Evolutionary conservation across 2,888 invertebrate genomes (phyloP).

Genomic region (Trachelus stipa): DNA sequence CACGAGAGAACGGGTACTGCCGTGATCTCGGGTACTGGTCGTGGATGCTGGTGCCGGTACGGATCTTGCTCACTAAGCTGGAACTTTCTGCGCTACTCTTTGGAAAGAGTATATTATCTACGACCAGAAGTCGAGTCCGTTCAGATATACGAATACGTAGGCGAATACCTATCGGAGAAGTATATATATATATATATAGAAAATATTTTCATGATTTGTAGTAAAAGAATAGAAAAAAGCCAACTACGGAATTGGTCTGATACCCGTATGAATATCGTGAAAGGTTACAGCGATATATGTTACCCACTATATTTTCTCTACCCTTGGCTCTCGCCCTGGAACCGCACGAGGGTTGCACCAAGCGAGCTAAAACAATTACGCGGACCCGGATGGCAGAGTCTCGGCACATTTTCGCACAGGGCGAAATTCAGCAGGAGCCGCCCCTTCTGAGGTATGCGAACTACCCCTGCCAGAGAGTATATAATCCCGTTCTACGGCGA

Average conservation of each 20-base stretch:
- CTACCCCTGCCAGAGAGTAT: slow-evolving; percentile 12
- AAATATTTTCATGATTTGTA: not conserved
- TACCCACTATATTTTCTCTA: not conserved
- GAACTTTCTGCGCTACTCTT: not conserved
- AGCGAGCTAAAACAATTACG: slow-evolving; percentile 58
- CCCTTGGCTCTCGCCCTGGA: not conserved
- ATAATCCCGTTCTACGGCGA: slow-evolving; percentile 42
- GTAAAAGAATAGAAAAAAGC: not conserved
- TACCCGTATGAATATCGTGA: not conserved
- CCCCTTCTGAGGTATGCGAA: slow-evolving; percentile 47
- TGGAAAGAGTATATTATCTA: not conserved
- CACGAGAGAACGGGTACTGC: not conserved
- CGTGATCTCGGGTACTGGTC: not conserved
- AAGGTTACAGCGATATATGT: not conserved
- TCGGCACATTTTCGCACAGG: slow-evolving; percentile 50
- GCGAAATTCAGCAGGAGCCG: slow-evolving; percentile 42
- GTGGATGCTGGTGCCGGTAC: not conserved
- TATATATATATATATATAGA: not conserved
- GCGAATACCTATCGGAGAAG: not conserved
- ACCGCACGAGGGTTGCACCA: not conserved
- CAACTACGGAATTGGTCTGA: not conserved
- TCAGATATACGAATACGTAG: not conserved
- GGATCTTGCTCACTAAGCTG: not conserved
- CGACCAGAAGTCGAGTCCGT: not conserved
- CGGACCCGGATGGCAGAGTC: slow-evolving; percentile 41